Conservation (phyloP, 2,797 vertebrate genomes). For the Myotis myotis region DNA sequence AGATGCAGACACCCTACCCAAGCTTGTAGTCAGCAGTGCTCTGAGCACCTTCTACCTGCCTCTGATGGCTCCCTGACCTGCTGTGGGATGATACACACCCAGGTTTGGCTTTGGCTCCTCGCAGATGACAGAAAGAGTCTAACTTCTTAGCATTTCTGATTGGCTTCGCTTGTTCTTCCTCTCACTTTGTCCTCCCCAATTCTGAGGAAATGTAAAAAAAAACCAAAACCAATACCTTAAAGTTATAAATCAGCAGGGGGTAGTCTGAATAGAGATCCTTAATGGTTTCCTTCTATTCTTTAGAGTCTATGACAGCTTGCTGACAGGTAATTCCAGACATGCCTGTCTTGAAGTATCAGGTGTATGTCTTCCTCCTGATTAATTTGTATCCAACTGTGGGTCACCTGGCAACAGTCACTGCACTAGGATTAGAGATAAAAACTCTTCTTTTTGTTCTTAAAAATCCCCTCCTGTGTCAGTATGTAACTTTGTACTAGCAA, state of each 20-base stretch:
- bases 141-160: not conserved
- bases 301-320: slow-evolving; percentile 44
- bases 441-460: not conserved
- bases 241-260: not conserved
- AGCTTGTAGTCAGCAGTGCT: not conserved
- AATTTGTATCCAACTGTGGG: slow-evolving; percentile 16
- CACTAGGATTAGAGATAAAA: not conserved
- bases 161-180: not conserved
- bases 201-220: not conserved
- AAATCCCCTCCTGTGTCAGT: not conserved
- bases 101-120: not conserved
- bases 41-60: not conserved
- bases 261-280: not conserved
- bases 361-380: slow-evolving; percentile 28
- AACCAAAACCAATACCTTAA: not conserved
- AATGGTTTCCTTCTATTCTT: slow-evolving; percentile 16
- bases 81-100: accelerated
- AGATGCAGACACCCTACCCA: not conserved
- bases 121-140: not conserved
- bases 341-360: not conserved
- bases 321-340: slow-evolving; percentile 12
- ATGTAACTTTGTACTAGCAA: not conserved
- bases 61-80: not conserved
- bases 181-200: not conserved
- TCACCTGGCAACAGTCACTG: slow-evolving; percentile 44